Evolutionary conservation across 2,888 invertebrate species (phyloP), one percentile per base, ranked within the genome.

Genomic region (Volucella inflata): DNA sequence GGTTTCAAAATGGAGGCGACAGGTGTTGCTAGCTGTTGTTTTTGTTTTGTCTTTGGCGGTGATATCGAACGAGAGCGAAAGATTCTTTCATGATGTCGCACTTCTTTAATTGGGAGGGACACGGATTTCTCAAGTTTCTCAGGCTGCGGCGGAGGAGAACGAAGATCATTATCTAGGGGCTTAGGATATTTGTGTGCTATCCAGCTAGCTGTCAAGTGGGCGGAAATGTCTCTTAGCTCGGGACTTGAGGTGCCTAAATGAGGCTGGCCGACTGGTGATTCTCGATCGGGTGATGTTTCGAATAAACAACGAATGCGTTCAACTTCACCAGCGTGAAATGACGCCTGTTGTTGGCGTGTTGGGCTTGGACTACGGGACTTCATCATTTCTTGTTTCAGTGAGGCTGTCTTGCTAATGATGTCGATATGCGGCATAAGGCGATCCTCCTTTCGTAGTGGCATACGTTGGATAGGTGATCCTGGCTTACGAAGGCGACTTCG

Each of bases 381-480:
- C 42, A 88, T 89, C 17, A 94, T 93, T 87, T 93, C 93, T 3
- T 93, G 93, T 74, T 94, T 92, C 42, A 96, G 92, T 0, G 95
- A 94, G 0, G 97, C 97, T 72, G 96, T 94, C 92, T 97, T 97
- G 88, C 97, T 97, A 88, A 97, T 97, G n/a, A 97, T 95, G 89
- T 97, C 97, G 87, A 97, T 97, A 89, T 96, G 97, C 0, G 97
- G 97, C 97, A 97, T 97, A 87, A 95, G 95, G 12, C 96, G 94
- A 89, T 96, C 95, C 72, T 94, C 94, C 0, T 94, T 93, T 44
- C 94, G 93, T 42, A 96, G 92, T 0, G 95, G 94, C 44, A 94
- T 92, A 48, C 94, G 93, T 9, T 94, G 94, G 64, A 96, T 94
- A 0, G 96, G 96, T 0, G 95, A 94, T n/a, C 93, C 92, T 4